A percentile compares a stretch with the other conserved stretches of the same genome.
These are phyloP conservation scores for Monodelphis domestica DNA, from an alignment of 2,797 vertebrate species.

Conservation along the genomic window DNA sequence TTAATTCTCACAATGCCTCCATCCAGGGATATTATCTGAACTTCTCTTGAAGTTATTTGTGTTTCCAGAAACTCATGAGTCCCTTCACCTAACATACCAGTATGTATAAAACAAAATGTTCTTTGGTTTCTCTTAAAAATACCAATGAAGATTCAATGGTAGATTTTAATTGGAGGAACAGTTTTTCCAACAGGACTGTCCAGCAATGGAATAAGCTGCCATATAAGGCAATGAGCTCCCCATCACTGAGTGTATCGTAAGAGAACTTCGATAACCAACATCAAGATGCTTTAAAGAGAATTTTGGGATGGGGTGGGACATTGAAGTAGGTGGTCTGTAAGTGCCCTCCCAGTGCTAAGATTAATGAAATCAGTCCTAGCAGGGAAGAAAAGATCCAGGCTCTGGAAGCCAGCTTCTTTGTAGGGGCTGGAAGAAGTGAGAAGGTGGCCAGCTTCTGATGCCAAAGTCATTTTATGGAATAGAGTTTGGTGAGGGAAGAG, in stretches of 20 bases:
- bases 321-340: neutral
- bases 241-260: neutral
- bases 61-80: neutral
- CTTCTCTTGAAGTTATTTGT: neutral
- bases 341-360: neutral
- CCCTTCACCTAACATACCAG: neutral
- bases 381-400: neutral
- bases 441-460: neutral
- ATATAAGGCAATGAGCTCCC: neutral
- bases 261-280: neutral
- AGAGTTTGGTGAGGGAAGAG: neutral
- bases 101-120: neutral
- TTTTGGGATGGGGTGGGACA: neutral
- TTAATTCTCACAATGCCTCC: too few species aligned
- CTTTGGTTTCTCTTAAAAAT: neutral
- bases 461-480: neutral
- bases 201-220: neutral
- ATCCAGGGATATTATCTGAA: neutral
- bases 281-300: neutral
- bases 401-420: neutral
- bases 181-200: neutral
- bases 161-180: neutral
- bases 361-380: neutral
- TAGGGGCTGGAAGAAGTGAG: neutral
- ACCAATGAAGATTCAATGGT: neutral